These are phyloP conservation scores for Andrena chrysosceles DNA, from an alignment of 2,888 invertebrate species.

Conservation along the genomic window DNA sequence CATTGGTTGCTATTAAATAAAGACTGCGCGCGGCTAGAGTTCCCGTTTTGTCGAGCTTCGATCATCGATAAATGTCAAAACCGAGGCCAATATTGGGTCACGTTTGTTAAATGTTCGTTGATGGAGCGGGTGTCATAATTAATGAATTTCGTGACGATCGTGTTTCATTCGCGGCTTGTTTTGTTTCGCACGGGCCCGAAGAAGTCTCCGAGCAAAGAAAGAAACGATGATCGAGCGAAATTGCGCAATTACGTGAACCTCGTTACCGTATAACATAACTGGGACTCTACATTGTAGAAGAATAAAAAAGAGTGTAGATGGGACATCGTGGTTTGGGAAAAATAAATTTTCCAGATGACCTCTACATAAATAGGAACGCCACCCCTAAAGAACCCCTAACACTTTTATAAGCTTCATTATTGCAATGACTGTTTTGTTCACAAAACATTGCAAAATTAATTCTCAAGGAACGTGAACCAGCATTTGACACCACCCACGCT, in stretches of 20 bases:
- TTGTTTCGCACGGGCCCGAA: not conserved
- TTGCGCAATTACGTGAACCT: conserved; percentile 10
- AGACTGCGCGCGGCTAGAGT: too few species aligned
- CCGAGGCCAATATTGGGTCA: conserved; percentile 3
- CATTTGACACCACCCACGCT: too few species aligned
- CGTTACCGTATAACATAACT: not conserved
- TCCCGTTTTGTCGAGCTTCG: not conserved
- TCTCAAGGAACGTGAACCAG: too few species aligned
- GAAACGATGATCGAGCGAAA: conserved; percentile 26
- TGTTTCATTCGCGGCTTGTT: not conserved
- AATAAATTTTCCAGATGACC: not conserved
- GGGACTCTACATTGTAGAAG: not conserved
- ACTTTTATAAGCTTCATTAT: too few species aligned
- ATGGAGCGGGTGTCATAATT: conserved; percentile 31
- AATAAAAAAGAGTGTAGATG: not conserved
- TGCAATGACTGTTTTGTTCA: too few species aligned
- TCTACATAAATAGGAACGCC: not conserved
- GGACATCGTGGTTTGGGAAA: not conserved
- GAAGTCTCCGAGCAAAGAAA: conserved; percentile 17
- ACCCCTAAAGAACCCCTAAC: too few species aligned
- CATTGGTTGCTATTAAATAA: not conserved
- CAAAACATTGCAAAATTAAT: too few species aligned
- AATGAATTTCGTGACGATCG: conserved; percentile 20
- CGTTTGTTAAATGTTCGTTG: conserved; percentile 2
- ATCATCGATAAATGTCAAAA: conserved; percentile 1